Conservation (phyloP, 2,113 vertebrate genomes). For the Elachura formosa region DNA sequence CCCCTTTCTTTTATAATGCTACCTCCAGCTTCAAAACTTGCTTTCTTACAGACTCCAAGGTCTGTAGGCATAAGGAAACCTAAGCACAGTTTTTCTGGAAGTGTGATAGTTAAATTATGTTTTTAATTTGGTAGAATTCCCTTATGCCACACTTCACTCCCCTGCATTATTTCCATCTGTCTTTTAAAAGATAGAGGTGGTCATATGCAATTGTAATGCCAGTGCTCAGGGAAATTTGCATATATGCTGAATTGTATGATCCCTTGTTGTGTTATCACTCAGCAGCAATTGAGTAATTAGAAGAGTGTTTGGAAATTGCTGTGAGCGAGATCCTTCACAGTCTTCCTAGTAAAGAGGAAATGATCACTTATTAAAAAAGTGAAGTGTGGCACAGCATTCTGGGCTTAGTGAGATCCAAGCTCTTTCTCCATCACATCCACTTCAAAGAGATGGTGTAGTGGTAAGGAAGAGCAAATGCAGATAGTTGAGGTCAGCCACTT, state of each 20-base stretch:
- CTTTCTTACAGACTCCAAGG: neutral
- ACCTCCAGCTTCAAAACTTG: neutral
- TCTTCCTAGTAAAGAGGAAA: neutral
- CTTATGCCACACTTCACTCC: accelerated
- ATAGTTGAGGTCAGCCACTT: neutral
- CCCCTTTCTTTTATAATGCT: neutral
- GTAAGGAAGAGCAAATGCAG: neutral
- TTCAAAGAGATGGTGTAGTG: neutral
- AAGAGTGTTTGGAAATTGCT: neutral
- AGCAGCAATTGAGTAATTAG: neutral
- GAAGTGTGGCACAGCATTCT: neutral
- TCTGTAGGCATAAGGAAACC: neutral
- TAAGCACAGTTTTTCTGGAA: neutral
- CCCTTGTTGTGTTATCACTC: neutral
- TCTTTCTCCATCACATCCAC: neutral
- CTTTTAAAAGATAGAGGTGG: neutral
- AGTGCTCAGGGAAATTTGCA: neutral
- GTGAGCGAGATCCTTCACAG: neutral
- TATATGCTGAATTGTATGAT: neutral
- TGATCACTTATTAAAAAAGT: neutral
- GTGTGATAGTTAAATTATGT: neutral
- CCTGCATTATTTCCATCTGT: neutral
- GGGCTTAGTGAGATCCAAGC: neutral
- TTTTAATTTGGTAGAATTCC: neutral
- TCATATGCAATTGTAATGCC: neutral